phyloP scores from a whole-genome alignment of 2,888 invertebrate species.

The Eupithecia subumbrata region DNA sequence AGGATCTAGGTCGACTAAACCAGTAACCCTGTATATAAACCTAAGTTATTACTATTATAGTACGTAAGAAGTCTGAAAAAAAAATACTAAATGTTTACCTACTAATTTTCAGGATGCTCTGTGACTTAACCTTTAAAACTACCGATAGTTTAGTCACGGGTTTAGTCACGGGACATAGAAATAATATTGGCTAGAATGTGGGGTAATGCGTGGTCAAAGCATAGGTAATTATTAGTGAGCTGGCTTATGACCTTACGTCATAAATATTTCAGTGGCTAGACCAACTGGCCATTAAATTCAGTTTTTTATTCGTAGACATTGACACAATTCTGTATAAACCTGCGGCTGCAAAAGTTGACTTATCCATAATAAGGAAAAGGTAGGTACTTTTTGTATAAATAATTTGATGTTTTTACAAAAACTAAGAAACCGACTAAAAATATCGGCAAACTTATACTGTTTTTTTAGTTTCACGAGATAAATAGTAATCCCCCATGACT shows the following conservation, averaged over 20 bases:
- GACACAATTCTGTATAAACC: neutral
- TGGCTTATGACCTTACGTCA: slow-evolving; percentile 14
- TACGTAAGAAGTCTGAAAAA: neutral
- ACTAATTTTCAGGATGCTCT: neutral
- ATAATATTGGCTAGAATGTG: slow-evolving; percentile 18
- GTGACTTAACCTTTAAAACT: neutral
- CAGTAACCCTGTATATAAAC: too few species aligned
- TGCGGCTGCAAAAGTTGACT: too few species aligned
- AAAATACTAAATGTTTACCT: neutral
- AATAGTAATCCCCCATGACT: too few species aligned
- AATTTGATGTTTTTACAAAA: too few species aligned
- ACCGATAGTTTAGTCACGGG: slow-evolving; percentile 1
- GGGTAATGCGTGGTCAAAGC: slow-evolving; percentile 19
- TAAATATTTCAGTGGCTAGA: slow-evolving; percentile 26
- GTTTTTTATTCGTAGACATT: slow-evolving; percentile 1
- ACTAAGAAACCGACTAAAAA: too few species aligned
- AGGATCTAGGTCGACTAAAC: too few species aligned
- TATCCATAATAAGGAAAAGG: too few species aligned
- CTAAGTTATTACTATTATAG: too few species aligned
- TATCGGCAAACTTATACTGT: too few species aligned
- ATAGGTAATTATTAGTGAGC: neutral
- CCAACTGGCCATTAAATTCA: slow-evolving; percentile 12
- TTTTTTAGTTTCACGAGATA: too few species aligned
- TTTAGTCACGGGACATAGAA: neutral
- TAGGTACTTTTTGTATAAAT: too few species aligned